phyloP scores from a whole-genome alignment of 37 sponge, comb jelly and placozoan genomes.

The Agelas oroides region DNA sequence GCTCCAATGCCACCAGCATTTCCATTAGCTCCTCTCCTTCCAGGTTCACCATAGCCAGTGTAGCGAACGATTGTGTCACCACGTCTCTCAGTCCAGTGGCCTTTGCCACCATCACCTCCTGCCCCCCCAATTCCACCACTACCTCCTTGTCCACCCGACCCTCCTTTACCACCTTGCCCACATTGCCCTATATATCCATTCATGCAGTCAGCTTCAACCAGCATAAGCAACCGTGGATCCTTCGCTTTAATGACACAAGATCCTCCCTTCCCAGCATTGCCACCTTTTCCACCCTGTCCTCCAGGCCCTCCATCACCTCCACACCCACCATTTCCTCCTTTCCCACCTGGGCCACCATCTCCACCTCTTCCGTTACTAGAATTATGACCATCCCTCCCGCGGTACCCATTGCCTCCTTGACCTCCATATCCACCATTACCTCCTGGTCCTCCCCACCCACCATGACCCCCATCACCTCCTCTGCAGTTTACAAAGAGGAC shows the following conservation, averaged over 20 bases:
- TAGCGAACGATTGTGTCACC: conserved; percentile 31
- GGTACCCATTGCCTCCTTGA: conserved; percentile 22
- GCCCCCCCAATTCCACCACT: conserved; percentile 63
- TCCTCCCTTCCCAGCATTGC: conserved; percentile 18
- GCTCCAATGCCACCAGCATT: conserved; percentile 44
- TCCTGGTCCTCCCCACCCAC: conserved; percentile 73
- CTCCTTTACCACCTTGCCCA: conserved; percentile 60
- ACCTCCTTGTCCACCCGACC: conserved; percentile 69
- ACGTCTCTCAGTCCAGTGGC: conserved; percentile 56
- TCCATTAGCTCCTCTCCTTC: conserved; percentile 33
- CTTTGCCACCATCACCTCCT: conserved; percentile 58
- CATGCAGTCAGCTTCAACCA: conserved; percentile 50
- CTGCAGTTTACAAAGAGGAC: conserved; percentile 67
- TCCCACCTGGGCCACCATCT: conserved; percentile 45
- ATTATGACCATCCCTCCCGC: conserved; percentile 18
- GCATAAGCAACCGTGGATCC: conserved; percentile 40
- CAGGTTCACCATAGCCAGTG: conserved; percentile 33
- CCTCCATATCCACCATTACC: conserved; percentile 72
- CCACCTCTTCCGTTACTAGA: conserved; percentile 40
- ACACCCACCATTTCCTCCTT: conserved; percentile 20
- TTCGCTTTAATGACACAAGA: conserved; percentile 17
- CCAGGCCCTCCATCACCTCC: conserved; percentile 1
- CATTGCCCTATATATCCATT: conserved; percentile 46
- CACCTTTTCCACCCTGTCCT: conserved; percentile 23
- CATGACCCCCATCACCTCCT: conserved; percentile 80